Evolutionary conservation across 2,113 vertebrate genomes (phyloP), one percentile per base, ranked within the genome.

Genomic region (Phaethornis superciliosus): DNA sequence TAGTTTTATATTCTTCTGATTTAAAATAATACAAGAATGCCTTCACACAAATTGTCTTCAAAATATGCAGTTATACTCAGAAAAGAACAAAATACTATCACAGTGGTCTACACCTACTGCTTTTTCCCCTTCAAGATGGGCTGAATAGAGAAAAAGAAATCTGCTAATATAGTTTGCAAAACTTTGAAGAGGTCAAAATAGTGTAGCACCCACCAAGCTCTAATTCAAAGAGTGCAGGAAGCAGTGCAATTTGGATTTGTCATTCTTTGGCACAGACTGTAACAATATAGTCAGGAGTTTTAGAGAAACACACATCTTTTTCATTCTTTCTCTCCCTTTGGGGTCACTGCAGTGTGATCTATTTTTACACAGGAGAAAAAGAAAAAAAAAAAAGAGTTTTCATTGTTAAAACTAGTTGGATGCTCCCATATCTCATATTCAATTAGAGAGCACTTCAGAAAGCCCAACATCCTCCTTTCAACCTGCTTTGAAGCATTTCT

Each of bases 341-440:
- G 72, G 85, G 65, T 96, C 72, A 92, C 46, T 81, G 64, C 81
- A 74, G 75, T 93, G 47, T 90, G 85, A 83, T 96, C 88, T 97
- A 92, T 94, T 96, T 97, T 96, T 94, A 94, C 67, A 82, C 20
- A 68, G 70, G 12, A 14, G 46, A 76, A 75, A 88, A 65, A 64
- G 55, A 93, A 95, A 75, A 37, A 32, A 93, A 81, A 95, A 75
- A 37, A 28, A 93, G 80, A 81, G 33, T 89, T 97, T 94, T 83
- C 87, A 84, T 95, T 97, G 91, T 95, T 92, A 96, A 96, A 97
- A 93, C 35, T 95, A 95, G 79, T 62, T 67, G 78, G 83, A 94
- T 94, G 64, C 95, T 95, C 85, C 89, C 28, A 3, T 54, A 96
- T 93, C 59, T 94, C 82, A 68, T 60, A 95, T 90, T 75, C 22